A percentile compares a stretch with the other conserved stretches of the same genome.
Evolutionary conservation across 2,113 vertebrate genomes (phyloP).

Genomic region (Notothenia coriiceps): DNA sequence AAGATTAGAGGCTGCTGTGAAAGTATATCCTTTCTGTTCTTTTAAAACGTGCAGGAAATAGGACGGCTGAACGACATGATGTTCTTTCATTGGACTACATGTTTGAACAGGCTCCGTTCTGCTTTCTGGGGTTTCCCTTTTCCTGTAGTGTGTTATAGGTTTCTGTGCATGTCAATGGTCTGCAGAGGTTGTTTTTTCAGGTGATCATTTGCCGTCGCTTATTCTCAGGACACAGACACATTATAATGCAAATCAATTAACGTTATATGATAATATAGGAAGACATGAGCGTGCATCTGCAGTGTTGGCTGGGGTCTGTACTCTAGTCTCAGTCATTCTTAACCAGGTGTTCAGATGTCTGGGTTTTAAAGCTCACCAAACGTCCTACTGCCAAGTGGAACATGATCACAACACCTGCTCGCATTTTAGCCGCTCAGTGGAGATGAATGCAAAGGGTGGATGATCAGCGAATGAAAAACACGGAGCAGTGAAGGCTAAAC

Average conservation of each 20-base stretch:
- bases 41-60: neutral
- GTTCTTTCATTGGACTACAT: too few relatives aligned
- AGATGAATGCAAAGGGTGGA: neutral
- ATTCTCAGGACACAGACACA: neutral
- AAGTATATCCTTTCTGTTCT: neutral
- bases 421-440: neutral
- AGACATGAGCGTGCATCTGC: neutral
- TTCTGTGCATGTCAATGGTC: too few relatives aligned
- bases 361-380: constrained; percentile 12
- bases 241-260: accelerated
- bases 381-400: constrained; percentile 28
- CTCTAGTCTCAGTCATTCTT: neutral
- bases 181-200: too few relatives aligned
- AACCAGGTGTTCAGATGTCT: constrained; percentile 26
- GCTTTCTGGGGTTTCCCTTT: too few relatives aligned
- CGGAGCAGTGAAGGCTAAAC: neutral
- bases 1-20: neutral
- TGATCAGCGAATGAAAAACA: neutral
- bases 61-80: neutral
- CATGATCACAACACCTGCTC: constrained; percentile 36
- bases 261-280: neutral
- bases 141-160: too few relatives aligned
- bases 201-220: neutral
- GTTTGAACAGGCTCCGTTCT: too few relatives aligned
- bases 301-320: too few relatives aligned